Evolutionary conservation across 2,888 invertebrate genomes (phyloP), one percentile per base, ranked within the genome.

Genomic region (Athetis lepigone): DNA sequence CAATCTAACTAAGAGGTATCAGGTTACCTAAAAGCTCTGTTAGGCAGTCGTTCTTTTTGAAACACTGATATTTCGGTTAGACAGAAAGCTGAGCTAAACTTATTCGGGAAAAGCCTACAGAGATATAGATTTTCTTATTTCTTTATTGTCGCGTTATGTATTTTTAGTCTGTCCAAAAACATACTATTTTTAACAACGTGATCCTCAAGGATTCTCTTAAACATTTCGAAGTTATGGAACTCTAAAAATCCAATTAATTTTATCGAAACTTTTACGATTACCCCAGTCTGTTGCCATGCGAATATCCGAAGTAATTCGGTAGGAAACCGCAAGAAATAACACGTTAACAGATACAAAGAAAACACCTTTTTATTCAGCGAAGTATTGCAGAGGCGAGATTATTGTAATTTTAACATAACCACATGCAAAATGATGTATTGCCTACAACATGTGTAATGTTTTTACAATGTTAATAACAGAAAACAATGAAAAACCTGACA

Each of bases 391-490:
- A 42, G 4, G 18, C 18, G 13, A 42, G 29, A 60, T 49, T 49
- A 73, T 54, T 52, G 18, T 57, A 65, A 71, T 66, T 70, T 57
- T 9, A 59, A 51, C 7, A 47, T 33, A 61, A 61, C 46, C 27
- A 37, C 61, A 50, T 36, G 59, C 21, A 65, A 68, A 71, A 43
- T 45, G 13, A 39, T 27, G 49, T 47, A 37, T 54, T 39, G 49
- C 42, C 18, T n/a, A 19, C 18, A 21, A 43, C 37, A 56, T 21
- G 25, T 45, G 57, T 51, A 62, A 58, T 29, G 18, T 49, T 56
- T 70, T 40, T 63, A 47, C 51, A 16, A 57, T 51, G 37, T 51
- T 59, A 51, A 46, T 46, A 50, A 36, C 19, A 56, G 29, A 75
- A 45, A 51, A 65, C 42, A 71, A 64, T 43, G n/a, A 47, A 46